Evolutionary conservation across 2,113 vertebrate genomes (phyloP), one percentile per base, ranked within the genome.

Genomic region (Rhinoderma darwinii): DNA sequence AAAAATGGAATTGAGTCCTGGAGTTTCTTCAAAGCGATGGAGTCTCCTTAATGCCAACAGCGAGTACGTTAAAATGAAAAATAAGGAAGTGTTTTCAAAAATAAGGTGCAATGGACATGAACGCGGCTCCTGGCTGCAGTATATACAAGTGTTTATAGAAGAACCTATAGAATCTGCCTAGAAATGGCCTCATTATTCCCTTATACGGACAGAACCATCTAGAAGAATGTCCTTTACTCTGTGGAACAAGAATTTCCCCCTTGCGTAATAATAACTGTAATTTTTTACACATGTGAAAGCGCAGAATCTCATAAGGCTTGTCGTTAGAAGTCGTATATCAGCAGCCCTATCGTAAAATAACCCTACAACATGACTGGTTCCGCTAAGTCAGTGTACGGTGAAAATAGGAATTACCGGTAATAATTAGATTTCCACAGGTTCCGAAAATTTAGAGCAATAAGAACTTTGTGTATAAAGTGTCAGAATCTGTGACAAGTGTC

Each of bases 11-110:
- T 14, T 89, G 90, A 88, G 56, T 41, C 88, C 83, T 94, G 92
- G 93, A 93, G 91, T 83, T 86, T 39, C 92, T 91, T 93, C 92
- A 93, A 92, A 93, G 93, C 90, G 89, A 37, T 84, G 88, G 90
- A 89, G 86, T 91, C 88, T 44, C 41, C 88, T 92, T 88, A 88
- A 90, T 89, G 88, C 92, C 89, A 89, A 89, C 85, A 88, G 44
- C 30, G 41, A 83, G 86, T 72, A 86, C 89, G 77, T 37, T 88
- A 89, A 54, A 79, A 84, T 86, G 74, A 47, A 74, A 72, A 30
- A 87, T 86, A 83, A 75, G 76, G 89, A 92, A 90, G 90, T 83
- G 59, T 66, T 72, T 89, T 37, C 84, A 88, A 50, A 84, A 91
- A 90, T 89, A 92, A 92, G 92, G 92, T 92, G 92, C 85, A 88